Percentiles rank a stretch among this genome's conserved stretches.
Evolutionary conservation across 2,888 invertebrate genomes (phyloP).

Genomic region (Athrips mouffetella): DNA sequence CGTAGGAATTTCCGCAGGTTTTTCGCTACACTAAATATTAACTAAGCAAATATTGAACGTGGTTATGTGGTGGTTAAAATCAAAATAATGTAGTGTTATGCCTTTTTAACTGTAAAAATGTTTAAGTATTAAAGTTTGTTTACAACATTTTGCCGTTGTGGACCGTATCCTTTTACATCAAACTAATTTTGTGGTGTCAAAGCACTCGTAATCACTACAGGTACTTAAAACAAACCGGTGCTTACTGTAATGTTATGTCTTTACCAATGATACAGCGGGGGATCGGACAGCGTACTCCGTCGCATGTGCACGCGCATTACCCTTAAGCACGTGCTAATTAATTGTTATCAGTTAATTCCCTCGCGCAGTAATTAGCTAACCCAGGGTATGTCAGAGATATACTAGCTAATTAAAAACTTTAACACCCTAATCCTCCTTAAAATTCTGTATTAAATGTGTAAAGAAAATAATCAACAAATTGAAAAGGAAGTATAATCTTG

Average conservation of each 20-base stretch:
- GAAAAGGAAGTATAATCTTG: no score
- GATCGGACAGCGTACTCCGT: neutral
- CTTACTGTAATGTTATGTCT: neutral
- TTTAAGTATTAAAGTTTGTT: no score
- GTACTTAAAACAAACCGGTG: neutral
- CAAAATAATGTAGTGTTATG: no score
- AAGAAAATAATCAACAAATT: no score
- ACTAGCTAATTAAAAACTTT: constrained; percentile 8
- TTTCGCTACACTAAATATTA: no score
- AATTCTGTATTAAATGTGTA: constrained; percentile 3
- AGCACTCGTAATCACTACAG: neutral
- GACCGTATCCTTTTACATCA: no score
- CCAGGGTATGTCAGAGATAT: constrained; percentile 19
- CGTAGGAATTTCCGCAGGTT: no score
- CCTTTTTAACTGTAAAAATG: no score
- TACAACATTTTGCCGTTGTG: no score
- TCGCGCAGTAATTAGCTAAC: constrained; percentile 25
- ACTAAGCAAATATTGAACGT: no score
- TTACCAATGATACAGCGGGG: neutral
- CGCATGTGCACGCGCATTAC: constrained; percentile 6
- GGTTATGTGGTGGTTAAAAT: no score
- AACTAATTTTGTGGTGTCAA: no score
- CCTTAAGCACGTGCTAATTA: constrained; percentile 27
- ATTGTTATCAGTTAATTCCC: constrained; percentile 24
- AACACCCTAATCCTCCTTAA: neutral